phyloP scores from a whole-genome alignment of 2,113 vertebrate species.

The Nestor notabilis region DNA sequence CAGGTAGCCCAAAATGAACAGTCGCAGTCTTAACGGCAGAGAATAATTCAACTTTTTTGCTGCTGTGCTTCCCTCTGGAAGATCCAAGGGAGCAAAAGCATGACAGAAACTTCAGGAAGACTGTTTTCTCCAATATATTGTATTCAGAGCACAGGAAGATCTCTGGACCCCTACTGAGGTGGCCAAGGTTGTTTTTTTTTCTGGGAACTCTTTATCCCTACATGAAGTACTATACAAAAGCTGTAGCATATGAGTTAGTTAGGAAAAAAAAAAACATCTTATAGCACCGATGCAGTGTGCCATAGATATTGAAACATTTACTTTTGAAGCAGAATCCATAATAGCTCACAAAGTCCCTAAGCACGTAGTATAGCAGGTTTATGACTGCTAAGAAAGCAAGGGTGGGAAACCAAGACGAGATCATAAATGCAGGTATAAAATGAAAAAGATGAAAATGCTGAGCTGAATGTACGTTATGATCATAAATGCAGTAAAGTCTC shows the following conservation, averaged over 20 bases:
- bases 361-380: background rate
- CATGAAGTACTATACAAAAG: rapidly evolving
- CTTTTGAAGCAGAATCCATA: background rate
- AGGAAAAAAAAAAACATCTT: background rate
- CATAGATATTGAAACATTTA: background rate
- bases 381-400: background rate
- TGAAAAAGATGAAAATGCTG: background rate
- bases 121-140: background rate
- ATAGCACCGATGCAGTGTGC: background rate
- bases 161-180: background rate
- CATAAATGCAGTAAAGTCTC: background rate
- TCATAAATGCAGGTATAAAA: background rate
- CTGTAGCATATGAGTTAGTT: background rate
- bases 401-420: background rate
- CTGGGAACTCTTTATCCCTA: background rate
- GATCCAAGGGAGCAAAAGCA: background rate
- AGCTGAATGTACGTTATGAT: background rate
- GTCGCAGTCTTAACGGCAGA: background rate
- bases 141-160: background rate
- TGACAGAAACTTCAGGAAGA: background rate
- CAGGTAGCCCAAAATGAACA: background rate
- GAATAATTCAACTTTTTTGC: background rate
- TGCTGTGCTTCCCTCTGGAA: background rate
- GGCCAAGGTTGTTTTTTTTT: background rate
- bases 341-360: background rate